Conservation (phyloP, 1,140 invertebrate species). For the Aphaenogaster rudis region DNA sequence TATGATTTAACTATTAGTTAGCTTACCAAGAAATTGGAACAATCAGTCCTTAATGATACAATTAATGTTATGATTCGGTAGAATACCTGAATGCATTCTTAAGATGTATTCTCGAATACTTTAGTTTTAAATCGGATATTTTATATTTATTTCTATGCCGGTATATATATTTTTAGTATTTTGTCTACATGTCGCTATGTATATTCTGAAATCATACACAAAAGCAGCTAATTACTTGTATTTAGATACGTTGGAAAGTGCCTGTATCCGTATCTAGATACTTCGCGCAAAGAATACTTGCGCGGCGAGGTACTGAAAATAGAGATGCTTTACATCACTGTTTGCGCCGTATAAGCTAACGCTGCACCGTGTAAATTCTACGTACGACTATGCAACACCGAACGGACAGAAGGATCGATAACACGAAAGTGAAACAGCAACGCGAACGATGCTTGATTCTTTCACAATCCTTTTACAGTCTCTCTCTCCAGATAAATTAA, state of each 20-base stretch:
- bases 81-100: background rate
- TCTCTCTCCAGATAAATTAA: background rate
- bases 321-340: slow-evolving; percentile 2
- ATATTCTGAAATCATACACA: background rate
- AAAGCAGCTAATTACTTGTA: background rate
- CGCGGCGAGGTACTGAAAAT: slow-evolving; percentile 22
- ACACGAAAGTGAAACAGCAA: slow-evolving; percentile 25
- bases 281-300: background rate
- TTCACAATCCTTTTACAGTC: background rate
- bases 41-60: background rate
- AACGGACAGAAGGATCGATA: slow-evolving; percentile 33
- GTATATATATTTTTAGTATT: background rate
- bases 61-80: background rate
- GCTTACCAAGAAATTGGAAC: too few relatives aligned
- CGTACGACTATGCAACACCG: background rate
- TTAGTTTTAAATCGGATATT: background rate
- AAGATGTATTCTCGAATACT: background rate
- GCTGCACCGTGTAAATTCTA: slow-evolving; percentile 15
- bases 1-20: too few relatives aligned
- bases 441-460: background rate
- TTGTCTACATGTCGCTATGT: background rate
- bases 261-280: background rate
- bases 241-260: background rate
- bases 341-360: background rate
- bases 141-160: background rate